Evolutionary conservation across 2,113 vertebrate genomes (phyloP).

Genomic region (Promerops cafer): DNA sequence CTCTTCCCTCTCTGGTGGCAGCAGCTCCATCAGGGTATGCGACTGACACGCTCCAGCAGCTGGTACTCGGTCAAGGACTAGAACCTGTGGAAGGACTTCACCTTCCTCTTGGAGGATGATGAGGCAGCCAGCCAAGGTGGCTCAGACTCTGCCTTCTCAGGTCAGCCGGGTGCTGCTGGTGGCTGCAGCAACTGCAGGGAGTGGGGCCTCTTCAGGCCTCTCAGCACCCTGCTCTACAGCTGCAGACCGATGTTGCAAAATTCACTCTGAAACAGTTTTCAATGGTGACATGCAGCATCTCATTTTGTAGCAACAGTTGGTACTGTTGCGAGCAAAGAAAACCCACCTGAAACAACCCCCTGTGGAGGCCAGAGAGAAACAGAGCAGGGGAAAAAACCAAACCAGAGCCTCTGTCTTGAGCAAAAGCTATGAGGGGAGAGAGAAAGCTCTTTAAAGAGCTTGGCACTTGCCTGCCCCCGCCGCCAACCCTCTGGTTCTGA

Average conservation of each 20-base stretch:
- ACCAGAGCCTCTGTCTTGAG: background rate
- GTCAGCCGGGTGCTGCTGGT: rapidly evolving
- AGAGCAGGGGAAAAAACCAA: too few relatives aligned
- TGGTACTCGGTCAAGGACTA: background rate
- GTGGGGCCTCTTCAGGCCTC: background rate
- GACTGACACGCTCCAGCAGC: rapidly evolving
- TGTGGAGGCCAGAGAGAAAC: background rate
- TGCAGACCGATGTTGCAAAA: background rate
- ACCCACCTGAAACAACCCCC: background rate
- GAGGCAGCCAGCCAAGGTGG: background rate
- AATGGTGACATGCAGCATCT: background rate
- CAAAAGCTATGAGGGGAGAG: background rate
- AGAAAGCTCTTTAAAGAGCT: background rate
- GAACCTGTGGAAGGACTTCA: background rate
- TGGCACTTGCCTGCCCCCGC: rapidly evolving
- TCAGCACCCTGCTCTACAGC: background rate
- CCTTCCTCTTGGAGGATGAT: background rate
- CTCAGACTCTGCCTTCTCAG: background rate
- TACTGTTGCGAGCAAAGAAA: background rate
- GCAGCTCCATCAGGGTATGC: rapidly evolving
- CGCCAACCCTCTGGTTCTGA: background rate
- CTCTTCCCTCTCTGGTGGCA: background rate
- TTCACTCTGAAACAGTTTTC: background rate
- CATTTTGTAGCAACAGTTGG: background rate
- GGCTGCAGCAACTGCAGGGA: background rate